These are phyloP conservation scores for Tinea trinotella DNA, from an alignment of 2,888 invertebrate species.

Conservation along the genomic window DNA sequence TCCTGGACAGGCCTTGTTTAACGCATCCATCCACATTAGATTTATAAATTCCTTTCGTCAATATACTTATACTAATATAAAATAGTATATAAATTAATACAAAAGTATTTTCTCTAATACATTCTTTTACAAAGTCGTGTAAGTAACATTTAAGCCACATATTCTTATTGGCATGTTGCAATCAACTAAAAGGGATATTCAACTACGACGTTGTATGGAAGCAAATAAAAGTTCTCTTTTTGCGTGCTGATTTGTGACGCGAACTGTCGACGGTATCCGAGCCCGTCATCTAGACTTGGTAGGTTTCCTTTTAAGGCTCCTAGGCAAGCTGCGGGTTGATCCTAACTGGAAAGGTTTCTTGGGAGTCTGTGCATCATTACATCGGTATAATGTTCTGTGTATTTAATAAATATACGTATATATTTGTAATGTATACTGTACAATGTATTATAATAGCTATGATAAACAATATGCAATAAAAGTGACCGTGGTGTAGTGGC, in stretches of 20 bases:
- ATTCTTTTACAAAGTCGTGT: not conserved
- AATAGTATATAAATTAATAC: too few relatives aligned
- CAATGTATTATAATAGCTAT: not conserved
- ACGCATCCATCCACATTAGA: too few relatives aligned
- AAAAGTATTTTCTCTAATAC: too few relatives aligned
- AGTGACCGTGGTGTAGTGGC: too few relatives aligned
- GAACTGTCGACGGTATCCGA: slow-evolving; percentile 26
- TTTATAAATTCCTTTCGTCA: too few relatives aligned
- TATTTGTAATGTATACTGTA: not conserved
- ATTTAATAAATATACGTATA: not conserved
- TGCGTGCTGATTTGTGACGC: slow-evolving; percentile 20
- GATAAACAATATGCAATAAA: too few relatives aligned
- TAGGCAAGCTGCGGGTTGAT: slow-evolving; percentile 22
- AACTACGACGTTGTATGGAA: not conserved
- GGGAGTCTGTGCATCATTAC: not conserved
- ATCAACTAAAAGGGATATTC: not conserved
- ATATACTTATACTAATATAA: too few relatives aligned
- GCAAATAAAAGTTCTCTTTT: slow-evolving; percentile 7
- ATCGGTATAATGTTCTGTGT: not conserved
- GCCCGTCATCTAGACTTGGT: slow-evolving; percentile 21
- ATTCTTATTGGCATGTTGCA: not conserved
- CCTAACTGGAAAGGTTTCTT: slow-evolving; percentile 9
- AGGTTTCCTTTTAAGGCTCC: slow-evolving; percentile 35
- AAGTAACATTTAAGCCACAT: not conserved
- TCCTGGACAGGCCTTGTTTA: too few relatives aligned